Evolutionary conservation across 1,140 invertebrate species (phyloP), one percentile per base, ranked within the genome.

Genomic region (Pemphigus obesinymphae): DNA sequence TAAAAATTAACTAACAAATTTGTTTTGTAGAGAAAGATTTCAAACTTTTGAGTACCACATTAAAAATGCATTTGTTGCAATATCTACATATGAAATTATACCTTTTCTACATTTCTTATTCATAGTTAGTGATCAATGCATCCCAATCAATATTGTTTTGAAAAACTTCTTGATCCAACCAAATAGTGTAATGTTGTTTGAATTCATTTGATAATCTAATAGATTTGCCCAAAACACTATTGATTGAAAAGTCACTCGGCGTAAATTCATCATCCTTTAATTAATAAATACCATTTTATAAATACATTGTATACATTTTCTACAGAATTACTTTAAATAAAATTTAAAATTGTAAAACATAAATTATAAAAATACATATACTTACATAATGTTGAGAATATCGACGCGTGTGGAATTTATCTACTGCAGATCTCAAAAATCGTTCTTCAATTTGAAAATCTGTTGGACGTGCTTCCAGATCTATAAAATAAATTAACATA

Each of bases 371-470:
- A 26, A 73, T 5, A 61, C 8, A 40, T 61, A 43, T 15, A 78
- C 55, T 26, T 80, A 80, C 63, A 83, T 82, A 53, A 82, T 84
- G 48, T 76, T 82, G 48, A 66, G 83, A 73, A 86, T 99, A 99
- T 81, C 98, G 90, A 34, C 97, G 90, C 85, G 93, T 92, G 88
- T 99, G 99, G 85, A 99, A 99, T 58, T 96, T 90, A 88, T 99
- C 97, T 5, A 99, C 96, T 84, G 94, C 95, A 2, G 95, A 92
- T 82, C 97, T 90, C 23, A 99, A 87, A 31, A 95, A 93, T 89
- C 96, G 98, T 87, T 99, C 98, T 88, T 99, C 97, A 37, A 94
- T 96, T 89, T 99, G 98, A 86, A 99, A 99, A 88, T 99, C 97
- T 96, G 96, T 99, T 5, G 97, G 97, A 84, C 96, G 90, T 7